These are phyloP conservation scores for Lepilemur septentrionalis DNA, from an alignment of 2,797 vertebrate species.

Conservation along the genomic window DNA sequence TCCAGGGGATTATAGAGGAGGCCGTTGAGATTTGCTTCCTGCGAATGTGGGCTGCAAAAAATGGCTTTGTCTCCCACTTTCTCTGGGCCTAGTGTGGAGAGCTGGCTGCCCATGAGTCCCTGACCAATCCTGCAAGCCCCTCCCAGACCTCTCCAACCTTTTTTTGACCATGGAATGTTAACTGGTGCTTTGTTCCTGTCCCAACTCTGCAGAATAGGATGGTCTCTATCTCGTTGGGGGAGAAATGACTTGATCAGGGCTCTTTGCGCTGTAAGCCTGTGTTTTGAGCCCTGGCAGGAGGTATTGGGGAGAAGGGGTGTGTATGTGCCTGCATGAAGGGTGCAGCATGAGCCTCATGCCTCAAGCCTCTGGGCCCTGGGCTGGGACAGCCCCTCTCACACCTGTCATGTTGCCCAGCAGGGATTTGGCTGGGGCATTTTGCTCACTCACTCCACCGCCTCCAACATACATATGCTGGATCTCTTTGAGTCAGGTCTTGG, in stretches of 20 bases:
- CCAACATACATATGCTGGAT: slow-evolving; percentile 19
- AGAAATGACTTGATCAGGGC: slow-evolving; percentile 42
- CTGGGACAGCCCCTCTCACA: slow-evolving; percentile 70
- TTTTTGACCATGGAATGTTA: slow-evolving; percentile 46
- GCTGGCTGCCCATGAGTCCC: slow-evolving; percentile 44
- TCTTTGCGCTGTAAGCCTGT: slow-evolving; percentile 34
- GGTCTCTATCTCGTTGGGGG: neutral
- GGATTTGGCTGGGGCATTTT: slow-evolving; percentile 67
- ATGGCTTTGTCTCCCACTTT: slow-evolving; percentile 73
- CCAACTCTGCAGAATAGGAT: neutral
- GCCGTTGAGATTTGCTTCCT: slow-evolving; percentile 71
- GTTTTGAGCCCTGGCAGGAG: slow-evolving; percentile 40
- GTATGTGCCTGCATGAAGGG: neutral
- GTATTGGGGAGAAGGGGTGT: slow-evolving; percentile 49
- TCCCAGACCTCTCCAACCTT: slow-evolving; percentile 37
- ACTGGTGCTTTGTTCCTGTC: slow-evolving; percentile 4
- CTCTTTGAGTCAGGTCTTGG: slow-evolving; percentile 15
- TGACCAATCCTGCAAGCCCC: slow-evolving; percentile 23
- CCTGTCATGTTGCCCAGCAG: slow-evolving; percentile 72
- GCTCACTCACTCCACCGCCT: neutral
- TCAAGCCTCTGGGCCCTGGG: slow-evolving; percentile 37
- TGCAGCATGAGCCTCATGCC: slow-evolving; percentile 3
- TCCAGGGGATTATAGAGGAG: slow-evolving; percentile 76
- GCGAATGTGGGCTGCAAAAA: slow-evolving; percentile 74
- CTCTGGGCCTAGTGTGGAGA: slow-evolving; percentile 40